These are phyloP conservation scores for Tridacna gigas DNA, from an alignment of 2,888 invertebrate species.

Conservation along the genomic window DNA sequence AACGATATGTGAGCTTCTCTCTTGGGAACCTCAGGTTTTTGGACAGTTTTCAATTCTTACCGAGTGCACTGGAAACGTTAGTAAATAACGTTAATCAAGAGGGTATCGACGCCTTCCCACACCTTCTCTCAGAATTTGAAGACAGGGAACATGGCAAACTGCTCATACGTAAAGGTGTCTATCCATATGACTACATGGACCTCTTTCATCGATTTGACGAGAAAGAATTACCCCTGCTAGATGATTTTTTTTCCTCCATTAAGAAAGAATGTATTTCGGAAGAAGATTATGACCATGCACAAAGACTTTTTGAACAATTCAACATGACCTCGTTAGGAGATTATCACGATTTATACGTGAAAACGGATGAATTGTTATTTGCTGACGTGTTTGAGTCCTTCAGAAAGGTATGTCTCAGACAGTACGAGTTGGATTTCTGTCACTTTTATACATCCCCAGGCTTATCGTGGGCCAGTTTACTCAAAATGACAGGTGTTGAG, in stretches of 20 bases:
- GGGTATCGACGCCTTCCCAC: conserved; percentile 43
- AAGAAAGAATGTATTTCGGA: conserved; percentile 36
- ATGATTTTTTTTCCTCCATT: conserved; percentile 33
- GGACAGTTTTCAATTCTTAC: conserved; percentile 53
- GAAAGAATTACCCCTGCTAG: conserved; percentile 13
- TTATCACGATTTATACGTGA: conserved; percentile 46
- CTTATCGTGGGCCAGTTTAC: conserved; percentile 33
- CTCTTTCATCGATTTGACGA: conserved; percentile 22
- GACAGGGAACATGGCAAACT: conserved; percentile 8
- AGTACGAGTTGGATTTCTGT: conserved; percentile 48
- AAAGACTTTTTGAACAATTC: conserved; percentile 29
- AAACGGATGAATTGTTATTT: conserved; percentile 38
- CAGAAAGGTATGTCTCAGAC: conserved; percentile 35
- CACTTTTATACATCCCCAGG: conserved; percentile 54
- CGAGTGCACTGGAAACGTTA: conserved; percentile 38
- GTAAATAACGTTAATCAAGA: conserved; percentile 42
- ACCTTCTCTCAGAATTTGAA: conserved; percentile 29
- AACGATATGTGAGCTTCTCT: conserved; percentile 53
- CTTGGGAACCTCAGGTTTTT: conserved; percentile 49
- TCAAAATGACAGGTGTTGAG: conserved; percentile 38
- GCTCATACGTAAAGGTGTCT: conserved; percentile 32
- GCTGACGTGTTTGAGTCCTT: conserved; percentile 42
- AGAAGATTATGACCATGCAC: conserved; percentile 40
- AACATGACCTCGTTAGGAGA: conserved; percentile 24
- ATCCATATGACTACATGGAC: conserved; percentile 40